Evolutionary conservation across 2,113 vertebrate genomes (phyloP).

Genomic region (Cephalopholis sonnerati): DNA sequence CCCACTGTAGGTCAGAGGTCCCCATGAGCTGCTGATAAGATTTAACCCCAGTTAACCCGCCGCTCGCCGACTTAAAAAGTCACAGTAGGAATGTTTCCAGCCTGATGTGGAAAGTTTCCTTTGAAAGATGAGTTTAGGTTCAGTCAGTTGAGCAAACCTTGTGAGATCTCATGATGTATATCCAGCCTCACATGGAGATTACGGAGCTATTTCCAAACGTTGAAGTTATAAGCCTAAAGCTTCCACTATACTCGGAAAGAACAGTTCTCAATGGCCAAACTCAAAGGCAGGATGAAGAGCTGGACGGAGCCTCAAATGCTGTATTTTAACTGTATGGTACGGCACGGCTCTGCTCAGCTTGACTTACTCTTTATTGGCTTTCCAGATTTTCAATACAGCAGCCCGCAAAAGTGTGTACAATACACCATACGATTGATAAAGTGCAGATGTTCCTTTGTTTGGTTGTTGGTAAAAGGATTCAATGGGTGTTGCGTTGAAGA

Average conservation of each 20-base stretch:
- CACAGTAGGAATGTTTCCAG: conserved; percentile 32
- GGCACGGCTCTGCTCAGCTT: too few species aligned
- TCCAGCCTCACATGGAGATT: conserved; percentile 36
- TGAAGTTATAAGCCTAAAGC: conserved; percentile 1
- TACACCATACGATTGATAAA: too few species aligned
- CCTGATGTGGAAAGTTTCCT: conserved; percentile 48
- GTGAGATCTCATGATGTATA: conserved; percentile 33
- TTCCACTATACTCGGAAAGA: not conserved
- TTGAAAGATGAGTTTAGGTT: conserved; percentile 26
- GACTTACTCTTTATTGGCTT: too few species aligned
- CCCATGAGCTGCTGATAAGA: not conserved
- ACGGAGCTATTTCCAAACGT: conserved; percentile 43
- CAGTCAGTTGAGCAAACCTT: conserved; percentile 40
- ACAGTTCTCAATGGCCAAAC: not conserved
- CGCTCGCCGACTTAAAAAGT: not conserved
- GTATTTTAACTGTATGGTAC: too few species aligned
- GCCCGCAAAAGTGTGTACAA: too few species aligned
- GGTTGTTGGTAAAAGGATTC: too few species aligned
- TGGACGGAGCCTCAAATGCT: not conserved
- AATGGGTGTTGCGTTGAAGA: too few species aligned
- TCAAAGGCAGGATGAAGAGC: not conserved
- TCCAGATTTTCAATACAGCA: too few species aligned
- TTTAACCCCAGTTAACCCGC: conserved; percentile 16
- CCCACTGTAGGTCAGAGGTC: conserved; percentile 7
- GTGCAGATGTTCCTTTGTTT: too few species aligned